phyloP scores from a whole-genome alignment of 2,797 vertebrate genomes.

The Esox masquinongy region DNA sequence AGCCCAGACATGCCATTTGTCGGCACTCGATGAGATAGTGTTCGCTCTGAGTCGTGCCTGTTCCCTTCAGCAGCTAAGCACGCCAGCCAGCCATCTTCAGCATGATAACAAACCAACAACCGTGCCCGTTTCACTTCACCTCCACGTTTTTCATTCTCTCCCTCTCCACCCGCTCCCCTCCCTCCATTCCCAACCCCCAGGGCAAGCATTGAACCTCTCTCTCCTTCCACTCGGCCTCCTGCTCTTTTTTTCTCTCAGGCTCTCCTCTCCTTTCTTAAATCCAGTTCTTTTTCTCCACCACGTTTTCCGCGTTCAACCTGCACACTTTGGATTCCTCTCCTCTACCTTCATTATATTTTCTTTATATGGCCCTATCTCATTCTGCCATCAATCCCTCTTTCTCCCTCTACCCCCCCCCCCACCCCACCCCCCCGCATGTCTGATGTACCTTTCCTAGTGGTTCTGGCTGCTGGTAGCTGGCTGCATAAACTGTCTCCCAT shows the following conservation, averaged over 20 bases:
- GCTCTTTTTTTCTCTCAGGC: neutral
- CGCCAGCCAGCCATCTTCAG: constrained; percentile 21
- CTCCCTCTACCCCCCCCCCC: neutral
- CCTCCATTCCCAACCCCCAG: neutral
- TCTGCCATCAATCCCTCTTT: neutral
- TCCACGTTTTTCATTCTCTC: neutral
- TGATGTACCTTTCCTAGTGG: neutral
- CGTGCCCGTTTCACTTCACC: neutral
- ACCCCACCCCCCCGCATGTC: neutral
- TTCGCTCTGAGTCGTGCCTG: no score
- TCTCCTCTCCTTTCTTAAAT: neutral
- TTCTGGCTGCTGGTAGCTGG: neutral
- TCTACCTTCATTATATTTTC: no score
- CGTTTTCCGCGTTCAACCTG: no score
- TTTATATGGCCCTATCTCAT: no score
- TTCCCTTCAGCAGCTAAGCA: constrained; percentile 12
- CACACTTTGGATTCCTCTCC: no score
- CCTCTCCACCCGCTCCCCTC: neutral
- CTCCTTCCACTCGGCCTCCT: neutral
- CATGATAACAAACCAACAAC: neutral
- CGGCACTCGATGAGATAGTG: no score
- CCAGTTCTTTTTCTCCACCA: no score
- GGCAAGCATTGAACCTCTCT: neutral
- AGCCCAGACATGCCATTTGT: no score
- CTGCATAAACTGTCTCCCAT: neutral